Evolutionary conservation across 2,797 vertebrate genomes (phyloP), one percentile per base, ranked within the genome.

Genomic region (Microctenopoma steveboyesi): DNA sequence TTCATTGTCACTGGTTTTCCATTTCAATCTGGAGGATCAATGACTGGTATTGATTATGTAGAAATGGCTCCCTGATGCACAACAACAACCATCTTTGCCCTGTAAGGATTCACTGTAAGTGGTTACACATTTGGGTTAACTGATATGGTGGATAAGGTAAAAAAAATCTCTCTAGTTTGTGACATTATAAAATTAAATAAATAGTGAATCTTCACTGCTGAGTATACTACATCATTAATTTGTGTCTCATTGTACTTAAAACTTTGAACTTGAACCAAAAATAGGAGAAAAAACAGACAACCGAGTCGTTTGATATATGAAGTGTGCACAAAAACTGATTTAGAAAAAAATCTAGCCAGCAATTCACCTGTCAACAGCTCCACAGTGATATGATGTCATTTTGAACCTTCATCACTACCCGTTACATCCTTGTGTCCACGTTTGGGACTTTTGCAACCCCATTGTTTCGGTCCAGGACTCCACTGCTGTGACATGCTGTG

Each of bases 361-460:
- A 12, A 13, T 12, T 42, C 11, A 4, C 12, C 13, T 13, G 39
- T 42, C 46, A 30, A 35, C 37, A 13, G 7, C 22, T 39, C 4
- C 15, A 30, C 46, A n/a, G 27, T 27, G 33, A 16, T 61, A 46
- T 18, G 15, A 28, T 59, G 53, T 58, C 43, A 63, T 27, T 73
- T 56, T 48, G 35, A 56, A 50, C 39, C 51, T 51, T 37, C 50
- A 30, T 78, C 72, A 14, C 35, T 33, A 16, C 16, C 45, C 54
- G 15, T 58, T 58, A 14, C 59, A 61, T 67, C 56, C 54, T 53
- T 51, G n/a, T 51, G n/a, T 68, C n/a, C 1, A 15, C 63, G 53
- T 72, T n/a, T 46, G 68, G 77, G 72, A 80, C 57, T 49, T 71
- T 56, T 61, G 64, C 47, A 57, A 75, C 43, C 65, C 42, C 45